Percentiles rank a stretch among this genome's conserved stretches.
These are phyloP conservation scores for Malurus splendens DNA, from an alignment of 2,797 vertebrate species.

Conservation along the genomic window DNA sequence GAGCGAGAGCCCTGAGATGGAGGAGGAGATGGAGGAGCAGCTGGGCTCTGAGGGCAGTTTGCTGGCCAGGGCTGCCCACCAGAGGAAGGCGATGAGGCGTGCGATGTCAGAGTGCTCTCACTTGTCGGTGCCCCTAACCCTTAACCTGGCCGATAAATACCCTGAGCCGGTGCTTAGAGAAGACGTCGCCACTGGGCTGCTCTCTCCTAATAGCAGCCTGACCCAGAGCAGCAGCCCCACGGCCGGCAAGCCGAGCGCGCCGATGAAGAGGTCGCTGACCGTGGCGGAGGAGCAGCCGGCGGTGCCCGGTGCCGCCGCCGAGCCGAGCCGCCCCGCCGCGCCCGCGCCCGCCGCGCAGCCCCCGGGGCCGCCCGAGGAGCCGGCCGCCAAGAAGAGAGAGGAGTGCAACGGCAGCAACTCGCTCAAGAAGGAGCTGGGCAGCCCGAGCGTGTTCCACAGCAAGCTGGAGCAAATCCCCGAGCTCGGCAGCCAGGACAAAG, in stretches of 20 bases:
- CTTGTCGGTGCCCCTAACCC: conserved; percentile 84
- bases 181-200: conserved; percentile 51
- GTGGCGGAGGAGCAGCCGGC: conserved; percentile 82
- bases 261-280: conserved; percentile 84
- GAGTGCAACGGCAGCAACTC: not conserved
- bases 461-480: conserved; percentile 75
- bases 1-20: not conserved
- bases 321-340: not conserved
- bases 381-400: conserved; percentile 37
- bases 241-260: conserved; percentile 33
- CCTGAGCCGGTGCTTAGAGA: conserved; percentile 71
- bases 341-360: not conserved
- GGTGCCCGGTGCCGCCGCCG: not conserved
- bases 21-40: conserved; percentile 60
- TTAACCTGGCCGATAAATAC: conserved; percentile 86
- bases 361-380: conserved; percentile 6
- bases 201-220: conserved; percentile 61
- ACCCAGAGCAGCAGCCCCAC: conserved; percentile 33
- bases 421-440: conserved; percentile 33
- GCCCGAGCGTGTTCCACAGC: conserved; percentile 37
- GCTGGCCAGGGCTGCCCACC: conserved; percentile 73
- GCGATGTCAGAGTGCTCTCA: conserved; percentile 94
- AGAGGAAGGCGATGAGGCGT: conserved; percentile 88
- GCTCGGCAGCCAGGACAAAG: conserved; percentile 32
- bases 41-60: conserved; percentile 21